Conservation (phyloP, 2,888 invertebrate species). For the Hedychridium roseum region DNA sequence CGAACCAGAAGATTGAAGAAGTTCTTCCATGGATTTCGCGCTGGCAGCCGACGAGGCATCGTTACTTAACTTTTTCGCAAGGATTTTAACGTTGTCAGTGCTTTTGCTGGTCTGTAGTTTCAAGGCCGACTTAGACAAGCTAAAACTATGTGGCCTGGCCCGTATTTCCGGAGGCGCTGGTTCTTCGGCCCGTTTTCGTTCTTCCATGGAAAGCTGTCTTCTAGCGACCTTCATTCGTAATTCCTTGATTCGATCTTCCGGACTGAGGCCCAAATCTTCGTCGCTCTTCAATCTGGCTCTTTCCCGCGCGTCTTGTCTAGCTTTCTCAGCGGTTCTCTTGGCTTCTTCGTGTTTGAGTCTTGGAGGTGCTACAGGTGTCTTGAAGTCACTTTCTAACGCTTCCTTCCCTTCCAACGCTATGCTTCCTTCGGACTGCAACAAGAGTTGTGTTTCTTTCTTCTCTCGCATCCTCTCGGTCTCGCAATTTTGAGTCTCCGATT, state of each 20-base stretch:
- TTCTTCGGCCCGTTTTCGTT: slow-evolving; percentile 41
- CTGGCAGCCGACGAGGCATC: slow-evolving; percentile 37
- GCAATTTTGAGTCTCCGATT: slow-evolving; percentile 50
- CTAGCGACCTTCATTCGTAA: slow-evolving; percentile 65
- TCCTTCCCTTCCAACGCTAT: too few relatives aligned
- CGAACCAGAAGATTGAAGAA: slow-evolving; percentile 33
- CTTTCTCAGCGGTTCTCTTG: slow-evolving; percentile 67
- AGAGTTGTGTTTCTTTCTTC: too few relatives aligned
- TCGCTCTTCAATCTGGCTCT: slow-evolving; percentile 76
- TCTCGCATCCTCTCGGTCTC: too few relatives aligned
- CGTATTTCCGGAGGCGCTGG: slow-evolving; percentile 36
- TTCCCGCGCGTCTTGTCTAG: slow-evolving; percentile 72
- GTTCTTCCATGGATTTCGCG: slow-evolving; percentile 58
- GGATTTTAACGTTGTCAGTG: slow-evolving; percentile 56
- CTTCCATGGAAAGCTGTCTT: slow-evolving; percentile 54
- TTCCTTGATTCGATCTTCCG: slow-evolving; percentile 71
- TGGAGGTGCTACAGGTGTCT: slow-evolving; percentile 67
- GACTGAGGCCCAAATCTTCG: slow-evolving; percentile 77
- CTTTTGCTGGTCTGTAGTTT: slow-evolving; percentile 59
- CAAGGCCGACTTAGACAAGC: slow-evolving; percentile 28
- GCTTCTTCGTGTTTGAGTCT: slow-evolving; percentile 65
- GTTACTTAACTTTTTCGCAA: slow-evolving; percentile 43
- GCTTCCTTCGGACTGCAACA: too few relatives aligned
- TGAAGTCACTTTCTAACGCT: slow-evolving; percentile 60
- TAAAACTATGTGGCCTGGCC: slow-evolving; percentile 46